These are phyloP conservation scores for Ceratoteleas bidentatus DNA, from an alignment of 1,140 invertebrate species.

Conservation along the genomic window DNA sequence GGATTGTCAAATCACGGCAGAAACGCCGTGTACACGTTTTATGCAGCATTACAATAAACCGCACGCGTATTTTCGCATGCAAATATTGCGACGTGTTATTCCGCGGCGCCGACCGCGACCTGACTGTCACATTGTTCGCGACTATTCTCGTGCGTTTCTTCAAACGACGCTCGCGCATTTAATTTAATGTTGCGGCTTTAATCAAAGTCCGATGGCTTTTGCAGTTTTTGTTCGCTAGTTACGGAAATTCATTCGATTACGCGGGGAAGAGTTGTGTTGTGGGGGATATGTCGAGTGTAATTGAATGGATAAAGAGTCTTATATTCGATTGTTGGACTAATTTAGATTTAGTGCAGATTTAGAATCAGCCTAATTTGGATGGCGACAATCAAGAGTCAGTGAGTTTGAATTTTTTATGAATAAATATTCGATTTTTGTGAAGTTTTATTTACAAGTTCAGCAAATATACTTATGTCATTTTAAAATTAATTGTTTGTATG, in stretches of 20 bases:
- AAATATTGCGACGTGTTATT: conserved; percentile 48
- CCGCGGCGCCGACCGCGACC: conserved; percentile 24
- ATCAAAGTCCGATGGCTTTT: neutral
- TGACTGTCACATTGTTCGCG: conserved; percentile 19
- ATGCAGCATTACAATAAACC: conserved; percentile 23
- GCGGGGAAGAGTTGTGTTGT: neutral
- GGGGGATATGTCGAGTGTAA: no score
- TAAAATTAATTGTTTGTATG: no score
- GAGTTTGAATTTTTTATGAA: no score
- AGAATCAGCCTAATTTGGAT: no score
- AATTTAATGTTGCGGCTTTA: neutral
- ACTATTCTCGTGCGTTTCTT: conserved; percentile 21
- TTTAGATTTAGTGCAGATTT: no score
- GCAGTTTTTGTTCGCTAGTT: neutral
- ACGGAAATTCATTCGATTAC: neutral
- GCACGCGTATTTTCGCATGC: conserved; percentile 48
- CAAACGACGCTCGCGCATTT: neutral
- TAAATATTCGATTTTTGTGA: no score
- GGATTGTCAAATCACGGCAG: conserved; percentile 52
- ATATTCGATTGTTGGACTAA: no score
- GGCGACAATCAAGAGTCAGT: no score
- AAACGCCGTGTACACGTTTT: conserved; percentile 32
- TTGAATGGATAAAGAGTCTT: no score
- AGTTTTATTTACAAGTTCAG: no score
- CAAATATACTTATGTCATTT: no score